phyloP scores from a whole-genome alignment of 1,140 invertebrate genomes.

The Matsumurasca onukii region DNA sequence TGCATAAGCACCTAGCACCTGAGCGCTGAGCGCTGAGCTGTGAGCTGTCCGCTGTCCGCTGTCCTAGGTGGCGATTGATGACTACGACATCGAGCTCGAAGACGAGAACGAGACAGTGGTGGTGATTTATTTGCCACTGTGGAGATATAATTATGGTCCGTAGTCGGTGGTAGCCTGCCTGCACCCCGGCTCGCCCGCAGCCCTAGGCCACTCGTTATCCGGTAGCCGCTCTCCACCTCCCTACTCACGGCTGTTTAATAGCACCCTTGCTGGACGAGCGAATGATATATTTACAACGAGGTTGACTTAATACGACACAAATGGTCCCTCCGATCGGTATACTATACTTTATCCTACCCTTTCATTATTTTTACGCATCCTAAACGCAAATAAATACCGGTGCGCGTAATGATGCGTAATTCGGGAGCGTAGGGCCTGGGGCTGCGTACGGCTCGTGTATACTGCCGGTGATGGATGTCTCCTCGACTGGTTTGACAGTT shows the following conservation, averaged over 20 bases:
- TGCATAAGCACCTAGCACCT: too few relatives aligned
- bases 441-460: background rate
- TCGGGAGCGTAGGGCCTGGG: background rate
- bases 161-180: background rate
- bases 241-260: conserved; percentile 7
- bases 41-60: too few relatives aligned
- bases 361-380: conserved; percentile 14
- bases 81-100: too few relatives aligned
- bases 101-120: too few relatives aligned
- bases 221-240: background rate
- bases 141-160: conserved; percentile 12
- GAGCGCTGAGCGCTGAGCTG: too few relatives aligned
- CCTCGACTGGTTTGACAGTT: too few relatives aligned
- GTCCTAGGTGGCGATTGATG: too few relatives aligned
- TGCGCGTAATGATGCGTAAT: conserved; percentile 21
- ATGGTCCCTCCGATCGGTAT: conserved; percentile 9
- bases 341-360: conserved; percentile 3
- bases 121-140: conserved; percentile 10
- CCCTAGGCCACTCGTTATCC: conserved; percentile 5
- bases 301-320: conserved; percentile 26
- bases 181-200: background rate
- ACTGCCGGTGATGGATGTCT: background rate
- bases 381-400: conserved; percentile 25
- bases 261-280: conserved; percentile 4
- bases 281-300: conserved; percentile 26